These are phyloP conservation scores for Paratilapia polleni DNA, from an alignment of 2,113 vertebrate species.

Conservation along the genomic window DNA sequence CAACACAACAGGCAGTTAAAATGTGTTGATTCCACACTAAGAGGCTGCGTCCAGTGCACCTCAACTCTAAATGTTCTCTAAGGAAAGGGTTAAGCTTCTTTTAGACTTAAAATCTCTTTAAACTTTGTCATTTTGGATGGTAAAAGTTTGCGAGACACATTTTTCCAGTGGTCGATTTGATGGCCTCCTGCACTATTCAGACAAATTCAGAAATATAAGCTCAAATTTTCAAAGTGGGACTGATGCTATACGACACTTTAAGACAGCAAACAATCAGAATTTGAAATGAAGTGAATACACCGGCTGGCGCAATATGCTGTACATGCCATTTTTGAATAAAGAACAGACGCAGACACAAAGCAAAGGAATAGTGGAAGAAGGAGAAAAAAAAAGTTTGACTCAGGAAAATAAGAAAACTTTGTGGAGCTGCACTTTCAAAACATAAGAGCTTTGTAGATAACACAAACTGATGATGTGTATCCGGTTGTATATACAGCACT, in stretches of 20 bases:
- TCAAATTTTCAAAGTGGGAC: not conserved
- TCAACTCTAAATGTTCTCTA: no score
- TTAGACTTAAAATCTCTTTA: not conserved
- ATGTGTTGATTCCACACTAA: not conserved
- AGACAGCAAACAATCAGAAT: conserved; percentile 2
- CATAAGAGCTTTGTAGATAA: not conserved
- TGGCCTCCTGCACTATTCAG: not conserved
- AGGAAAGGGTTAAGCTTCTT: not conserved
- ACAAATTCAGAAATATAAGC: not conserved
- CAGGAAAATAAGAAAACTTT: conserved; percentile 6
- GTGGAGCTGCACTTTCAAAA: not conserved
- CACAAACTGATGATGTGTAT: not conserved
- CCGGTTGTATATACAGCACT: not conserved
- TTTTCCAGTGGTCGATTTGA: not conserved
- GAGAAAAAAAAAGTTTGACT: conserved; percentile 2
- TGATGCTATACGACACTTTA: not conserved
- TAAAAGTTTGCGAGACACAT: not conserved
- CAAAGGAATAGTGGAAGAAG: not conserved
- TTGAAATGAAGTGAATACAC: conserved; percentile 1
- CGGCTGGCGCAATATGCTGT: not conserved
- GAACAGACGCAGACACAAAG: not conserved
- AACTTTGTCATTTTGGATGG: not conserved
- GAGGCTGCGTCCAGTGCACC: not conserved
- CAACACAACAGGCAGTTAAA: not conserved
- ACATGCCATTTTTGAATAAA: conserved; percentile 4